Evolutionary conservation across 2,113 vertebrate genomes (phyloP).

Genomic region (Oncorhynchus nerka): DNA sequence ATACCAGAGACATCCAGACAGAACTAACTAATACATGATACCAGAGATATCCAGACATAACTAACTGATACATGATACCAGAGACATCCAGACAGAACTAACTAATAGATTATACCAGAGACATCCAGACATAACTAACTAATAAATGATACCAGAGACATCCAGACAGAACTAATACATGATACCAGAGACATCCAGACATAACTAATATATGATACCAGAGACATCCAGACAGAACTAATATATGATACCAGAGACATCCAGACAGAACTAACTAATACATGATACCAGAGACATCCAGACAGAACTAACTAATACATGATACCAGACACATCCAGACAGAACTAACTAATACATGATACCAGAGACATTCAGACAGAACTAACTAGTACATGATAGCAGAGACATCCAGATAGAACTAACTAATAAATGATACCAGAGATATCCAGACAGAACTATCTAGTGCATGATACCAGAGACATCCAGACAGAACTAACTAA

Average conservation of each 20-base stretch:
- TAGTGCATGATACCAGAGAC: no score
- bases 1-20: no score
- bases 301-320: neutral
- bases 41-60: conserved; percentile 37
- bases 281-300: neutral
- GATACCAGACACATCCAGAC: no score
- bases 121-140: neutral
- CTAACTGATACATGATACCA: neutral
- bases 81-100: no score
- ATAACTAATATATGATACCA: no score
- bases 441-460: neutral
- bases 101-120: neutral
- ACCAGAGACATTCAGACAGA: neutral
- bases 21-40: neutral
- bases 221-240: no score
- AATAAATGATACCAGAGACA: neutral
- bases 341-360: neutral
- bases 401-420: no score
- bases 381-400: neutral
- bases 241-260: neutral
- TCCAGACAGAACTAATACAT: no score
- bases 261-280: no score
- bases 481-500: no score
- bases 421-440: neutral
- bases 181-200: neutral